These are phyloP conservation scores for Arothron firmamentum DNA, from an alignment of 2,113 vertebrate genomes.

Conservation along the genomic window DNA sequence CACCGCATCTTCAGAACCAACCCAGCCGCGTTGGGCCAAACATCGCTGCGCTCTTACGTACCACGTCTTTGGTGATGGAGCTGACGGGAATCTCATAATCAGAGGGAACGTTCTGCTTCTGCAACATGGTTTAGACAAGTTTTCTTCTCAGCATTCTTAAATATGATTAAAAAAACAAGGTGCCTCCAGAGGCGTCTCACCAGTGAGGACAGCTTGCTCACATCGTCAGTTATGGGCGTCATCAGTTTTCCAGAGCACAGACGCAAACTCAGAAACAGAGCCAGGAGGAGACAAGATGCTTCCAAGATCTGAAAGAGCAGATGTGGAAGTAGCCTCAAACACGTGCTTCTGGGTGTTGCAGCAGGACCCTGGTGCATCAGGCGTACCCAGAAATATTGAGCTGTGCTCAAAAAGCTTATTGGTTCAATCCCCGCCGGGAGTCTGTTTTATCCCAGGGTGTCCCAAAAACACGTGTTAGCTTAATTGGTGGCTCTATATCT, in stretches of 20 bases:
- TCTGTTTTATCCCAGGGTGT: too few relatives aligned
- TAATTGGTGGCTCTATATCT: too few relatives aligned
- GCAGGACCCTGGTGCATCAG: too few relatives aligned
- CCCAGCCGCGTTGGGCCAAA: background rate
- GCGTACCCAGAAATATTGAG: too few relatives aligned
- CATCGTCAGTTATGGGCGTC: constrained; percentile 67
- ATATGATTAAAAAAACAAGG: background rate
- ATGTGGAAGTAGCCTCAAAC: background rate
- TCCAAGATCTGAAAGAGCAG: constrained; percentile 55
- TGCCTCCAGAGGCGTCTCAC: constrained; percentile 35
- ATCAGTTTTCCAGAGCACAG: constrained; percentile 66
- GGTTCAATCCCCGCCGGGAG: too few relatives aligned
- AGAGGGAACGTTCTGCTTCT: constrained; percentile 70
- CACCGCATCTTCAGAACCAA: background rate
- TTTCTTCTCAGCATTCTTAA: too few relatives aligned
- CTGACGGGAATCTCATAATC: constrained; percentile 70
- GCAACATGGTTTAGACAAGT: background rate
- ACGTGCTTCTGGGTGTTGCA: too few relatives aligned
- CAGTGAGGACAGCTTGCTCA: constrained; percentile 67
- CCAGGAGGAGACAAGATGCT: constrained; percentile 68
- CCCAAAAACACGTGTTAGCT: too few relatives aligned
- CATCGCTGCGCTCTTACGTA: constrained; percentile 7
- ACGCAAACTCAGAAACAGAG: constrained; percentile 62
- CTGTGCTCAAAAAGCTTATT: too few relatives aligned
- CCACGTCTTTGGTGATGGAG: constrained; percentile 70